Conservation (phyloP, 2,888 invertebrate species). For the Calameuta idolon region DNA sequence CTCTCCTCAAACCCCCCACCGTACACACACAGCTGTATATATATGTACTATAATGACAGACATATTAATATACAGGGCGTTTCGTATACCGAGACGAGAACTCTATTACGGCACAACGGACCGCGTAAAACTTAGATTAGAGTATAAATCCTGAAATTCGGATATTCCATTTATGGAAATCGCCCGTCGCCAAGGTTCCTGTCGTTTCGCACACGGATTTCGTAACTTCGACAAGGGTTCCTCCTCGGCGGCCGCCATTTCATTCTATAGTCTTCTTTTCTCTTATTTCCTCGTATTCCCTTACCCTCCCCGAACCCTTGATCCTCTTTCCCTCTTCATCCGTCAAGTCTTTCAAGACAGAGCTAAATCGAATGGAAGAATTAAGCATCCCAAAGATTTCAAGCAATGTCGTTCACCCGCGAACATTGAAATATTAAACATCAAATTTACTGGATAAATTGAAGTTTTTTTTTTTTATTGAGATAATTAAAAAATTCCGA, state of each 20-base stretch:
- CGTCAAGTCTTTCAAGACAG: not conserved
- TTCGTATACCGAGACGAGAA: not conserved
- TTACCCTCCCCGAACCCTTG: not conserved
- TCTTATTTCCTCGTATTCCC: not conserved
- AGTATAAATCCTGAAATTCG: not conserved
- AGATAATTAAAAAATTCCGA: not conserved
- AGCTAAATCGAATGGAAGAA: not conserved
- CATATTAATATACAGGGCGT: constrained; percentile 5
- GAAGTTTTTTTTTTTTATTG: not conserved
- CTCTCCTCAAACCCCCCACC: not conserved
- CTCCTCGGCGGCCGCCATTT: not conserved
- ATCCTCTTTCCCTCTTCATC: not conserved
- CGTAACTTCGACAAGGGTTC: not conserved
- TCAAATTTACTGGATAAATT: not conserved
- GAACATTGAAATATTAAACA: not conserved
- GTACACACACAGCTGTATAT: not conserved
- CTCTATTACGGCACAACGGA: not conserved
- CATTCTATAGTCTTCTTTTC: not conserved
- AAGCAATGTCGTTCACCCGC: not conserved
- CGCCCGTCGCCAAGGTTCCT: not conserved
- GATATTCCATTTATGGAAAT: not conserved
- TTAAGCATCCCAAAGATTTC: not conserved
- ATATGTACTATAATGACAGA: not conserved
- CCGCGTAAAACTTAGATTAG: not conserved
- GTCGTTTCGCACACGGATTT: not conserved